phyloP scores from a whole-genome alignment of 2,113 vertebrate species.

The Neodon shergylaensis region DNA sequence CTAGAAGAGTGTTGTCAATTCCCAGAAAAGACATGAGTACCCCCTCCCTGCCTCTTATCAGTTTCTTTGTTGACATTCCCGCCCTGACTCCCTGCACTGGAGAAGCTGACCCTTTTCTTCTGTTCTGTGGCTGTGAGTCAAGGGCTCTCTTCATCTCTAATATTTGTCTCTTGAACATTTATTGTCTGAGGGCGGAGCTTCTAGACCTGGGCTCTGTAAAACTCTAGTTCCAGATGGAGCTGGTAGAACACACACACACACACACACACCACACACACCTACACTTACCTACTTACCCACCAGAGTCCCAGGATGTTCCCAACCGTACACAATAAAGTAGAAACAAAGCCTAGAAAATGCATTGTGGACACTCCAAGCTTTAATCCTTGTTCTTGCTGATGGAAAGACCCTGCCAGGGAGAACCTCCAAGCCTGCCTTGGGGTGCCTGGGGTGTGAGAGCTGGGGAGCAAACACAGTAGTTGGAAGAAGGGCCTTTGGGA shows the following conservation, averaged over 20 bases:
- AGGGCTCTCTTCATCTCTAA: neutral
- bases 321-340: neutral
- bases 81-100: neutral
- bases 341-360: neutral
- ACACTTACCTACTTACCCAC: neutral
- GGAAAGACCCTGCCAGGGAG: neutral
- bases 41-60: neutral
- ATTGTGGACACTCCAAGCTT: rapidly evolving
- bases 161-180: neutral
- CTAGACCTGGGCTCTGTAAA: neutral
- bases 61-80: neutral
- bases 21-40: neutral
- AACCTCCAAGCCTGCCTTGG: rapidly evolving
- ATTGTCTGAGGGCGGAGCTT: neutral
- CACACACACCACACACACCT: too few relatives aligned
- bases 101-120: neutral
- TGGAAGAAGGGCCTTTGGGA: neutral
- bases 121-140: neutral
- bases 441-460: neutral
- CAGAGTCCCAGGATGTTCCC: neutral
- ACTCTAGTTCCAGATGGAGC: neutral
- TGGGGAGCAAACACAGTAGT: rapidly evolving
- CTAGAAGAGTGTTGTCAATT: neutral
- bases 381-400: neutral
- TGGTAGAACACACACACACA: rapidly evolving